These are phyloP conservation scores for Syrmaticus mikado DNA, from an alignment of 2,113 vertebrate genomes.

Conservation along the genomic window DNA sequence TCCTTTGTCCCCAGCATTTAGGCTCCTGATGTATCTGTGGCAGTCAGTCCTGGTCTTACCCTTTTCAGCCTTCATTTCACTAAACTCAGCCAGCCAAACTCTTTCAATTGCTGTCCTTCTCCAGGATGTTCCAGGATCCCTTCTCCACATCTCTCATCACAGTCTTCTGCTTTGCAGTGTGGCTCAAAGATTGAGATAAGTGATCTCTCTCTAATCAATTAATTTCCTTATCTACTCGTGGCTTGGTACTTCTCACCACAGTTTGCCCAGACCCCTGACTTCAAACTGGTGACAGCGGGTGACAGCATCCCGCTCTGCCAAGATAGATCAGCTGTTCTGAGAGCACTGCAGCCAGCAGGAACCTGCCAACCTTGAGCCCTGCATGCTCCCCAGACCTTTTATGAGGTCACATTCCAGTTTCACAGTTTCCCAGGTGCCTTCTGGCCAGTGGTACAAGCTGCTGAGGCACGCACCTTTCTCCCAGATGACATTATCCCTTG, in stretches of 20 bases:
- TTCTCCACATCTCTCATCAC: not conserved
- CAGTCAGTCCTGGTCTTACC: conserved; percentile 8
- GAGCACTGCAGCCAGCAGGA: not conserved
- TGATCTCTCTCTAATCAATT: not conserved
- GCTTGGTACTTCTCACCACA: not conserved
- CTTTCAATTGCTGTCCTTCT: not conserved
- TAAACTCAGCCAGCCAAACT: not conserved
- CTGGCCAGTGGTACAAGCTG: not conserved
- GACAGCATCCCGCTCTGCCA: not conserved
- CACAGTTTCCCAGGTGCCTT: not conserved
- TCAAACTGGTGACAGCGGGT: not conserved
- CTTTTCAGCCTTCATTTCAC: conserved; percentile 21
- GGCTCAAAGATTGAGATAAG: not conserved
- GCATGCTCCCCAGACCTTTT: not conserved
- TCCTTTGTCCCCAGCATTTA: not conserved
- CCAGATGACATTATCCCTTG: not conserved
- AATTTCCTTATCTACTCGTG: not conserved
- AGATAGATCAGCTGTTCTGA: not conserved
- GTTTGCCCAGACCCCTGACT: not conserved
- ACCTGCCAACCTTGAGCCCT: not conserved
- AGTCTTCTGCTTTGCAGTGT: not conserved
- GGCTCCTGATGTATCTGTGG: conserved; percentile 1
- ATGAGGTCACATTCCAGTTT: not conserved
- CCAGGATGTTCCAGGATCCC: not conserved
- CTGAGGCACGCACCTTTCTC: not conserved